Evolutionary conservation across 2,797 vertebrate species (phyloP).

Genomic region (Myripristis jacobus): DNA sequence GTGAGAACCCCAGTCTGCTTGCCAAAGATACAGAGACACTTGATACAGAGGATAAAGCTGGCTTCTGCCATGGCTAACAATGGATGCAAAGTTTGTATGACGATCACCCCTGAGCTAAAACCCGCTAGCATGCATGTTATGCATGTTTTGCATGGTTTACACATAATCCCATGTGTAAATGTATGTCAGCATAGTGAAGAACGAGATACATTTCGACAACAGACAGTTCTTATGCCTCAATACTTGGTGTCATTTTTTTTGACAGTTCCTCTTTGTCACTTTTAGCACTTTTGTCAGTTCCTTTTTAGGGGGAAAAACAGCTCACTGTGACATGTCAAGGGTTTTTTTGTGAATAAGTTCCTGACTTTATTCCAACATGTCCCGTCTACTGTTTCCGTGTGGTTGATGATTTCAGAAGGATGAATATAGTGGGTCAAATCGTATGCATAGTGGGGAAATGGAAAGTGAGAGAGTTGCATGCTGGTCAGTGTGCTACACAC

Average conservation of each 20-base stretch:
- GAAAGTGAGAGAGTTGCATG: slow-evolving; percentile 78
- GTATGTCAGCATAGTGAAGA: too few species aligned
- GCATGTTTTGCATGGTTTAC: not conserved
- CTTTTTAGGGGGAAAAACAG: not conserved
- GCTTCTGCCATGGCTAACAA: slow-evolving; percentile 8
- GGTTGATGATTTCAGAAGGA: slow-evolving; percentile 16
- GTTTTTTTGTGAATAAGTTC: not conserved
- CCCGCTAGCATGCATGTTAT: not conserved
- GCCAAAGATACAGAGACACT: not conserved
- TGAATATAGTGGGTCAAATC: slow-evolving; percentile 36
- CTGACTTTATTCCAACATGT: slow-evolving; percentile 15
- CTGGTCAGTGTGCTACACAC: slow-evolving; percentile 97
- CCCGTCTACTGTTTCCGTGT: slow-evolving; percentile 26
- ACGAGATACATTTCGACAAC: too few species aligned
- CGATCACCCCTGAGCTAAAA: slow-evolving; percentile 9
- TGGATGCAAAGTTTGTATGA: not conserved
- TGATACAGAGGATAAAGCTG: slow-evolving; percentile 17
- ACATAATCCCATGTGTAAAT: not conserved
- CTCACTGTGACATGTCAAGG: not conserved
- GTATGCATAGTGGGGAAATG: slow-evolving; percentile 33
- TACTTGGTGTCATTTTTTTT: not conserved
- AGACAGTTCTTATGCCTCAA: not conserved
- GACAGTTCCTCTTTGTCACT: not conserved
- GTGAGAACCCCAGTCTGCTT: slow-evolving; percentile 4
- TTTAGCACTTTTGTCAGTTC: not conserved